Percentiles rank a stretch among this genome's conserved stretches.
Evolutionary conservation across 2,888 invertebrate species (phyloP).

Genomic region (Chymomyza caudatula): DNA sequence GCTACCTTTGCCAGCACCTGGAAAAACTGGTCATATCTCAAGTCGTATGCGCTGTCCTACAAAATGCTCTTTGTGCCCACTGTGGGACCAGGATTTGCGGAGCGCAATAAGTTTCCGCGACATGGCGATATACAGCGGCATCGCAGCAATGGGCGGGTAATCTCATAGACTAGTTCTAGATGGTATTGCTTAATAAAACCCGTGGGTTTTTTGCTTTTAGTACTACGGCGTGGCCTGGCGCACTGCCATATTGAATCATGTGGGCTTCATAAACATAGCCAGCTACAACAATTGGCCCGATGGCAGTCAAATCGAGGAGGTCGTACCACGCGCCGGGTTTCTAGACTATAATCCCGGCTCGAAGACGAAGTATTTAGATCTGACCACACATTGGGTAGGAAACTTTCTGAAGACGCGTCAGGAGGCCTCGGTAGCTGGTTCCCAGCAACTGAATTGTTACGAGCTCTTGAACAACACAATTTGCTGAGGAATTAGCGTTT

Average conservation of each 20-base stretch:
- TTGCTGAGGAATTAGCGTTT: constrained; percentile 61
- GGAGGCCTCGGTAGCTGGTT: constrained; percentile 59
- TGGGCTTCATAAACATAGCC: constrained; percentile 82
- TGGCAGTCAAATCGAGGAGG: constrained; percentile 87
- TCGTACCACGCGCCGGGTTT: constrained; percentile 74
- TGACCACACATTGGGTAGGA: constrained; percentile 82
- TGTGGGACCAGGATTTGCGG: constrained; percentile 85
- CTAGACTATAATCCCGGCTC: constrained; percentile 82
- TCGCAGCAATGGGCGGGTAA: constrained; percentile 76
- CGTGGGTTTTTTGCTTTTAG: constrained; percentile 34
- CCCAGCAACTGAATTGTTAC: constrained; percentile 70
- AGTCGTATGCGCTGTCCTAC: constrained; percentile 81
- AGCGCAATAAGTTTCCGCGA: constrained; percentile 80
- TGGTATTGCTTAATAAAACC: background rate
- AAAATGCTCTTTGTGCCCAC: constrained; percentile 83
- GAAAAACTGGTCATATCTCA: constrained; percentile 81
- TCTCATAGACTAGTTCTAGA: background rate
- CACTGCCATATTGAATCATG: constrained; percentile 80
- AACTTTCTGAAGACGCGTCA: constrained; percentile 78
- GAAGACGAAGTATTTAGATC: constrained; percentile 82
- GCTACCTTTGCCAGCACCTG: constrained; percentile 83
- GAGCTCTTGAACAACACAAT: constrained; percentile 78
- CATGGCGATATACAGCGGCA: constrained; percentile 76
- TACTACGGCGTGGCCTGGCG: constrained; percentile 84
- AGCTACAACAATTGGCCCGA: constrained; percentile 88